phyloP scores from a whole-genome alignment of 2,797 vertebrate genomes.

The Acanthopagrus latus region DNA sequence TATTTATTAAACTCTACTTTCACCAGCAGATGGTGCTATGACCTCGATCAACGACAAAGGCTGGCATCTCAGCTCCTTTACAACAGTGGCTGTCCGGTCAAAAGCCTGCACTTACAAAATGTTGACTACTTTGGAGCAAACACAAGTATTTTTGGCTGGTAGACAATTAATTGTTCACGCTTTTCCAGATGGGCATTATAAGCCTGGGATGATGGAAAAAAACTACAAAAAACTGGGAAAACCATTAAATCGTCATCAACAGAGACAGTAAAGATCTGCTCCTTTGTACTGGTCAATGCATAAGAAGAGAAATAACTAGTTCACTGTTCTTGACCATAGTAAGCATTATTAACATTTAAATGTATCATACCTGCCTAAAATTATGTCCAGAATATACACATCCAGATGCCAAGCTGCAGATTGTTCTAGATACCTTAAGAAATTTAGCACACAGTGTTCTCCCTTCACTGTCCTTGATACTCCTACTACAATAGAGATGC shows the following conservation, averaged over 20 bases:
- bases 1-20: conserved; percentile 6
- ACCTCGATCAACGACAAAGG: conserved; percentile 30
- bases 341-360: background rate
- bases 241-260: background rate
- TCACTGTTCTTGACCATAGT: background rate
- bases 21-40: conserved; percentile 72
- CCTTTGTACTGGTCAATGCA: background rate
- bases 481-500: background rate
- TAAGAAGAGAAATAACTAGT: background rate
- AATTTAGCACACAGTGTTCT: background rate
- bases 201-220: background rate
- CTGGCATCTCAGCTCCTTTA: too few species aligned
- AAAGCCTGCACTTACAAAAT: background rate
- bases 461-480: background rate
- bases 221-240: background rate
- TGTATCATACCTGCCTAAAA: background rate
- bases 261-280: background rate
- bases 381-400: background rate
- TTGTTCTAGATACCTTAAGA: background rate
- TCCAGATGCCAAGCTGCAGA: background rate
- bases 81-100: background rate
- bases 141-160: background rate
- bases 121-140: background rate
- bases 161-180: background rate
- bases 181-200: background rate